Evolutionary conservation across 2,888 invertebrate genomes (phyloP).

Genomic region (Cantharis rufa): DNA sequence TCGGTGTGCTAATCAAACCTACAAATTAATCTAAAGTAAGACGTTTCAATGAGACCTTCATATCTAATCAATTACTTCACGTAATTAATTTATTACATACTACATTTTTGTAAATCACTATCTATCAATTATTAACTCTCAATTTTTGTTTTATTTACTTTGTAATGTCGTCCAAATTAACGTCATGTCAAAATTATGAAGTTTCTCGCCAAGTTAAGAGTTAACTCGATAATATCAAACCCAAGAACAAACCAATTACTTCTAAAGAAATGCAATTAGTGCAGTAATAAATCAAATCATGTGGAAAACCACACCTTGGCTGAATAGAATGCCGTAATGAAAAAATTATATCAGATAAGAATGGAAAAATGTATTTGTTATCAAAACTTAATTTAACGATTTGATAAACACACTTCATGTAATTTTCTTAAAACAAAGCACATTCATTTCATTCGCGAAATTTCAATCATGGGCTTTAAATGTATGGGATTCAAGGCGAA

Average conservation of each 20-base stretch:
- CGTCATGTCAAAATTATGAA: neutral
- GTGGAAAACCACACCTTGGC: neutral
- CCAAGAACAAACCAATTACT: neutral
- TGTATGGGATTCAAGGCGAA: slow-evolving; percentile 13
- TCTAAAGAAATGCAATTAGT: neutral
- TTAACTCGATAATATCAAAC: neutral
- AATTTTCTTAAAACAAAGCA: neutral
- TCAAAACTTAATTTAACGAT: neutral
- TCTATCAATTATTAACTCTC: neutral
- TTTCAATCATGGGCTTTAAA: slow-evolving; percentile 12
- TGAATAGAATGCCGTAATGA: neutral
- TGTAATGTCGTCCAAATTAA: neutral
- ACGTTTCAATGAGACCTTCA: neutral
- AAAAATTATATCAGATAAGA: slow-evolving; percentile 13
- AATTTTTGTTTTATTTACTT: neutral
- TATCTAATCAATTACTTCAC: neutral
- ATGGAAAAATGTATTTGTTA: slow-evolving; percentile 6
- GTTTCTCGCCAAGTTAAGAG: neutral
- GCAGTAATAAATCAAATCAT: neutral
- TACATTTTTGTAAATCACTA: neutral
- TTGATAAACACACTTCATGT: slow-evolving; percentile 7
- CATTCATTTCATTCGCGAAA: neutral
- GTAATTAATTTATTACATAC: neutral
- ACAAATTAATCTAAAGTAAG: neutral
- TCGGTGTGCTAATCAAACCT: neutral